These are phyloP conservation scores for Steinernema carpocapsae DNA, from an alignment of 2,888 invertebrate genomes.

Conservation along the genomic window DNA sequence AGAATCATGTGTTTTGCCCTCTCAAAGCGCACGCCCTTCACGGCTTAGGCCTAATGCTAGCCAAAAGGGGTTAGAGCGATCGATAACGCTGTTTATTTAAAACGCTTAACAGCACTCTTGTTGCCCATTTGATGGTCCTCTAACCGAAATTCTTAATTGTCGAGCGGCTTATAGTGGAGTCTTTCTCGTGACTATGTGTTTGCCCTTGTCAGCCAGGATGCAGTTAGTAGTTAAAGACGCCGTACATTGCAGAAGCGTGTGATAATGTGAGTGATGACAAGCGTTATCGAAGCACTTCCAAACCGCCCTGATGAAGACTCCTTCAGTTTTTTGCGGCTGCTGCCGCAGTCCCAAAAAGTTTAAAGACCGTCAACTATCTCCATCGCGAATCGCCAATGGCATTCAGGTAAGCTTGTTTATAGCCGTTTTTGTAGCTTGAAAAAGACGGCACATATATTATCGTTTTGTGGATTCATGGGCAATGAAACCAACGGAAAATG, in stretches of 20 bases:
- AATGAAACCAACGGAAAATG: too few species aligned
- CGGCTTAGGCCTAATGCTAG: too few species aligned
- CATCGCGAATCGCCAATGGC: background rate
- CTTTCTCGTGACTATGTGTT: background rate
- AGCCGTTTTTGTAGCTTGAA: background rate
- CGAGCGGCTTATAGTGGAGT: slow-evolving; percentile 14
- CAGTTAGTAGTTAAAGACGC: background rate
- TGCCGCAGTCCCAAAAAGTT: slow-evolving; percentile 18
- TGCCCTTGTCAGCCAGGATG: background rate
- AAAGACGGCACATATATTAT: too few species aligned
- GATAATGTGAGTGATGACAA: slow-evolving; percentile 18
- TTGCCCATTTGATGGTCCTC: background rate
- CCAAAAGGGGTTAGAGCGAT: background rate
- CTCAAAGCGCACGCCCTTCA: background rate
- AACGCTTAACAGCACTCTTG: background rate
- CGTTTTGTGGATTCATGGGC: background rate
- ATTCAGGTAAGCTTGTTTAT: background rate
- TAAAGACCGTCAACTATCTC: background rate
- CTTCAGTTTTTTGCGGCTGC: slow-evolving; percentile 18
- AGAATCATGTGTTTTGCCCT: too few species aligned
- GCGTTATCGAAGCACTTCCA: slow-evolving; percentile 4
- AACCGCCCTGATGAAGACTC: background rate
- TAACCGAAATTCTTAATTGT: background rate
- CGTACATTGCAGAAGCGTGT: background rate
- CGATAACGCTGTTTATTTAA: background rate